Evolutionary conservation across 2,888 invertebrate species (phyloP), one percentile per base, ranked within the genome.

Genomic region (Chirona hameri): DNA sequence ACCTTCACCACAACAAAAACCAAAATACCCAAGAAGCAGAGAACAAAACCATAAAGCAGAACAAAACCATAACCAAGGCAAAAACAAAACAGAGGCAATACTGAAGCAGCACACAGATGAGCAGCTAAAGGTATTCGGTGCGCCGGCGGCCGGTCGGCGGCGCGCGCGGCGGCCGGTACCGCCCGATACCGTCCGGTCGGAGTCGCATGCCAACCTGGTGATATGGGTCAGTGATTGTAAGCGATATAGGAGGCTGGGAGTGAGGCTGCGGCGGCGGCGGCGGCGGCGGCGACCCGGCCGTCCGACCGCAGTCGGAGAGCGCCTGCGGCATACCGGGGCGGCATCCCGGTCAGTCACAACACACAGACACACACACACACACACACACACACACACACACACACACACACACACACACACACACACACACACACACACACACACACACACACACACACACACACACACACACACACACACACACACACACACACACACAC

Each of bases 301-400:
- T 15, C 15, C 15, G 1, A 12, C 52, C 52, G 52, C 52, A 52
- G 18, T 84, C 85, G 55, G 84, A 84, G 52, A 84, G 79, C 18
- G 83, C 84, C 27, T 84, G 84, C 27, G 24, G 76, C 76, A 76
- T 46, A 76, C 46, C 39, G 46, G 46, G 24, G 9, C 39, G n/a
- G n/a, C 39, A 46, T 14, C 10, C 10, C n/a, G 10, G 65, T 65
- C 65, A 65, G 65, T 27, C 60, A 60, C 27, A 60, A 24, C 57
- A 55, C 65, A 21, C 72, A 29, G 29, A 72, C 72, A 18, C 15
- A 52, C 52, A 52, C 15, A 52, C 12, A 18, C 52, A 52, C 12
- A 52, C 39, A 39, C 7, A 39, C 39, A 39, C 39, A 39, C 39
- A 39, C 4, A 39, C 4, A 7, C 39, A 39, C 4, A 39, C 39